Percentiles rank a stretch among this genome's conserved stretches.
phyloP scores from a whole-genome alignment of 2,888 invertebrate species.

The Nemotelus pantherinus region DNA sequence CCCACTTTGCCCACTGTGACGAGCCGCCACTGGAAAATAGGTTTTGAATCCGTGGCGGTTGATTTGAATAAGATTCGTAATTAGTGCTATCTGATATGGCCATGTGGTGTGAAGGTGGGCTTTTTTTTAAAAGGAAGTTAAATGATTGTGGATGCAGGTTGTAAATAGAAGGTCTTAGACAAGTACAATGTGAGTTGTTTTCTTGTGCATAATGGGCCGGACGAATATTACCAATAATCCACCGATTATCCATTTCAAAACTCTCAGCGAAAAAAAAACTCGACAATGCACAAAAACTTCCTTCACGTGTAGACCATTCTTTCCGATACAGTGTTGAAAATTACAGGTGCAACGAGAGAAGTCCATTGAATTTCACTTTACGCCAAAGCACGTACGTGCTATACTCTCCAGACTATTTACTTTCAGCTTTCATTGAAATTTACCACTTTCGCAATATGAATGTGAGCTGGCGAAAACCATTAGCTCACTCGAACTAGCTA shows the following conservation, averaged over 20 bases:
- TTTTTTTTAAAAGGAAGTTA: background rate
- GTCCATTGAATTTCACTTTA: conserved; percentile 17
- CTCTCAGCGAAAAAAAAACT: background rate
- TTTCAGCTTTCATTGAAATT: background rate
- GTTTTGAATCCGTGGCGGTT: background rate
- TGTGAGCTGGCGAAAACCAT: background rate
- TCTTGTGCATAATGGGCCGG: too few species aligned
- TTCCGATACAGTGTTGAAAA: background rate
- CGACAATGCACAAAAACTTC: background rate
- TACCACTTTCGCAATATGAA: conserved; percentile 8
- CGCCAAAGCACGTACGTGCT: background rate
- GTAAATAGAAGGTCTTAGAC: too few species aligned
- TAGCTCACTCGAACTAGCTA: conserved; percentile 1
- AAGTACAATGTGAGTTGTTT: too few species aligned
- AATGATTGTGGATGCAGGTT: too few species aligned
- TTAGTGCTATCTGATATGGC: background rate
- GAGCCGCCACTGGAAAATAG: too few species aligned
- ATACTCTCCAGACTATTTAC: background rate
- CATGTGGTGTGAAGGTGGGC: background rate
- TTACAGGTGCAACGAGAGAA: conserved; percentile 20
- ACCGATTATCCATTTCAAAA: background rate
- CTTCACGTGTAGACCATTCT: background rate
- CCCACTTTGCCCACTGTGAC: too few species aligned
- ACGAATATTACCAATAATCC: background rate
- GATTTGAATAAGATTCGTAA: background rate